Evolutionary conservation across 2,113 vertebrate species (phyloP).

Genomic region (Sakesphorus luctuosus): DNA sequence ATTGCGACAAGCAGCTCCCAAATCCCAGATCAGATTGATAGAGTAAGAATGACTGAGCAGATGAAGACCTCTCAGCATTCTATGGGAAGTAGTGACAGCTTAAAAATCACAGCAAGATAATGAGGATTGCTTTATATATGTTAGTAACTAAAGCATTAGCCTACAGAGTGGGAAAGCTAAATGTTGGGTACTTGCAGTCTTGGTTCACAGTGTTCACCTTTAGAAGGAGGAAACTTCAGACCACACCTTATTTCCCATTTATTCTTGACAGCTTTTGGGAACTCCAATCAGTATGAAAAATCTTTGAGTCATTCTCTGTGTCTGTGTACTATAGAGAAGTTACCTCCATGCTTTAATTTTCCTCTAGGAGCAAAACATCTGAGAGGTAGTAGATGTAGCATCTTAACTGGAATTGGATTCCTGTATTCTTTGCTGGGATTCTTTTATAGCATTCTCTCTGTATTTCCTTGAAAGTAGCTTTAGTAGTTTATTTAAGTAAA

Average conservation of each 20-base stretch:
- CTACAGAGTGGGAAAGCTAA: background rate
- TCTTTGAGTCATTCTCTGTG: background rate
- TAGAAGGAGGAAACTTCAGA: background rate
- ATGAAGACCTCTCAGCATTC: background rate
- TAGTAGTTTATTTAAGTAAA: background rate
- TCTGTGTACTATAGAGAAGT: background rate
- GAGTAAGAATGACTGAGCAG: background rate
- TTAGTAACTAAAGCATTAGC: background rate
- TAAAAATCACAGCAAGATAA: background rate
- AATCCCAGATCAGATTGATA: background rate
- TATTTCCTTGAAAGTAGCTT: background rate
- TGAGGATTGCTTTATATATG: background rate
- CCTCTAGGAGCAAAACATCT: background rate
- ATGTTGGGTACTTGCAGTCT: background rate
- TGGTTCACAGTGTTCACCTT: background rate
- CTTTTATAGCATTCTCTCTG: background rate
- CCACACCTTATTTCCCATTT: background rate
- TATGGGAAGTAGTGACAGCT: background rate
- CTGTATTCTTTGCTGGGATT: background rate
- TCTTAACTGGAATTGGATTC: background rate
- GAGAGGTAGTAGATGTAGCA: background rate
- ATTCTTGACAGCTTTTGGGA: background rate
- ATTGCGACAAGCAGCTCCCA: background rate
- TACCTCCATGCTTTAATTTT: background rate
- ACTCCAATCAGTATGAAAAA: background rate